phyloP scores from a whole-genome alignment of 2,888 invertebrate genomes.

The Macrosoma leucophasiata region DNA sequence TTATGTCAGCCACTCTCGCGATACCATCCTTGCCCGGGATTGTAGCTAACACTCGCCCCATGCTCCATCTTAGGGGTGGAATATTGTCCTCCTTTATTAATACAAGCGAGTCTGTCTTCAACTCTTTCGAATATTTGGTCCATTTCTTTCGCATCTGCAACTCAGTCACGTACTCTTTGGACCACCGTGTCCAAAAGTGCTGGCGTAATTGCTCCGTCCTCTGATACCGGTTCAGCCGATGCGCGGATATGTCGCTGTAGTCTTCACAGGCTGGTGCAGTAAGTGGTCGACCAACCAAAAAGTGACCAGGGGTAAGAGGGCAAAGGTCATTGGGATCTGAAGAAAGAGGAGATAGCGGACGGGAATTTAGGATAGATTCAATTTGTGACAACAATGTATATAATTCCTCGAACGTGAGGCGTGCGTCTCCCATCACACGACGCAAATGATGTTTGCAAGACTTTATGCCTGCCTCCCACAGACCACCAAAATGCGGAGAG shows the following conservation, averaged over 20 bases:
- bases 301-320: slow-evolving; percentile 35
- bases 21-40: too few species aligned
- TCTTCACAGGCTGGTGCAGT: slow-evolving; percentile 17
- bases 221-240: slow-evolving; percentile 14
- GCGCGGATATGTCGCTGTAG: too few species aligned
- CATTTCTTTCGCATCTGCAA: slow-evolving; percentile 29
- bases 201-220: slow-evolving; percentile 26
- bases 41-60: too few species aligned
- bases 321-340: slow-evolving; percentile 24
- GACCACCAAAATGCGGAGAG: slow-evolving; percentile 21
- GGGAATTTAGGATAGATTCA: slow-evolving; percentile 28
- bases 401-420: slow-evolving; percentile 24
- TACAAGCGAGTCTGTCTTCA: too few species aligned
- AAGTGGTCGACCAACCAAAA: slow-evolving; percentile 24
- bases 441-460: slow-evolving; percentile 13
- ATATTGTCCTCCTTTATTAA: too few species aligned
- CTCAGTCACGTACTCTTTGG: slow-evolving; percentile 23
- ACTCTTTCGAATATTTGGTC: too few species aligned
- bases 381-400: slow-evolving; percentile 25
- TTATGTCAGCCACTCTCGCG: too few species aligned
- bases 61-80: too few species aligned
- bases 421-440: slow-evolving; percentile 17
- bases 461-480: slow-evolving; percentile 17
- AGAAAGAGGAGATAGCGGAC: slow-evolving; percentile 24
- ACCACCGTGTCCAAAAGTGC: slow-evolving; percentile 28